phyloP scores from a whole-genome alignment of 2,888 invertebrate species.

The Metellina segmentata region DNA sequence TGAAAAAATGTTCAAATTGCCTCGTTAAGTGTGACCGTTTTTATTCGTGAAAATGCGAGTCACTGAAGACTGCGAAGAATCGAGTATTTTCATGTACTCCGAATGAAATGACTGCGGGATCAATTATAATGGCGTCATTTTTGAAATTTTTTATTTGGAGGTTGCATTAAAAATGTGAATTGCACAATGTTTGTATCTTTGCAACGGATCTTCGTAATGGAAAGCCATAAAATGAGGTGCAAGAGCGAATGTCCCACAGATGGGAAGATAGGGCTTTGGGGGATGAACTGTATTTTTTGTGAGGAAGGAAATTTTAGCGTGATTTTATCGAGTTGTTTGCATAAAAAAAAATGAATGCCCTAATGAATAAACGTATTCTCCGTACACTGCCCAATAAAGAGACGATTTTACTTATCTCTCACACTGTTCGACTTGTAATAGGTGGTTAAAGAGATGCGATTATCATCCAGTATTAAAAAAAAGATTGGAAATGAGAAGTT shows the following conservation, averaged over 20 bases:
- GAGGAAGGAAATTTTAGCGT: background rate
- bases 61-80: background rate
- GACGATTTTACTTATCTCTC: no score
- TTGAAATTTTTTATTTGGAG: background rate
- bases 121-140: background rate
- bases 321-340: background rate
- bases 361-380: no score
- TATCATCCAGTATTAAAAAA: no score
- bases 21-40: background rate
- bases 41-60: background rate
- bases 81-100: background rate
- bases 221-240: background rate
- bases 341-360: no score
- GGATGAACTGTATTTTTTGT: background rate
- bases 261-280: background rate
- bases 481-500: no score
- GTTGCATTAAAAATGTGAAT: background rate
- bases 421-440: no score
- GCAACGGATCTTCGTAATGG: background rate
- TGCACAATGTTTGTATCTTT: background rate
- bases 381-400: no score
- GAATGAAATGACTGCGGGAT: background rate
- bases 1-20: background rate
- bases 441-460: no score
- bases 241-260: background rate